Percentiles rank a stretch among this genome's conserved stretches.
These are phyloP conservation scores for Bugulina stolonifera DNA, from an alignment of 2,888 invertebrate genomes.

Conservation along the genomic window DNA sequence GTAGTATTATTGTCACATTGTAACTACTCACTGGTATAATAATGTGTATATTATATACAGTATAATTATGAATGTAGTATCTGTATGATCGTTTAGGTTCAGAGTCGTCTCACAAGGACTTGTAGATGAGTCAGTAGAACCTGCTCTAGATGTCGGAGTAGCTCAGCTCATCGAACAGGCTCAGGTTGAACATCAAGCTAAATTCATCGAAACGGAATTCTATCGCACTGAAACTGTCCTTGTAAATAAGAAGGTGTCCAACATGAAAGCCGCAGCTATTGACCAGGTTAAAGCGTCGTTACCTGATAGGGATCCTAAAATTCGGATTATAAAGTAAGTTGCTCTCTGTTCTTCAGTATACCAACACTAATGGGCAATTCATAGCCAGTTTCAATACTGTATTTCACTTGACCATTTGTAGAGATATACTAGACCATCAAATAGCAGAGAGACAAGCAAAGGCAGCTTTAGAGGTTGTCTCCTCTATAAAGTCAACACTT, in stretches of 20 bases:
- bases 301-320: neutral
- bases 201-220: neutral
- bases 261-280: neutral
- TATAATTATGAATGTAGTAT: too few species aligned
- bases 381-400: too few species aligned
- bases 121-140: constrained; percentile 7
- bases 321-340: neutral
- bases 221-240: neutral
- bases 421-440: constrained; percentile 4
- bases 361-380: too few species aligned
- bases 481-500: neutral
- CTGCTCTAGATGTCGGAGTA: neutral
- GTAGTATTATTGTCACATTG: too few species aligned
- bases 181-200: constrained; percentile 8
- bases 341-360: too few species aligned
- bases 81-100: constrained; percentile 1
- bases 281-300: neutral
- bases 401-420: too few species aligned
- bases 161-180: neutral
- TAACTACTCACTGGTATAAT: too few species aligned
- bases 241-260: neutral
- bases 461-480: neutral
- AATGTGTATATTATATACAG: too few species aligned
- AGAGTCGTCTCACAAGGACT: neutral
- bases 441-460: neutral